phyloP scores from a whole-genome alignment of 2,888 invertebrate species.

The Drosophila dives region DNA sequence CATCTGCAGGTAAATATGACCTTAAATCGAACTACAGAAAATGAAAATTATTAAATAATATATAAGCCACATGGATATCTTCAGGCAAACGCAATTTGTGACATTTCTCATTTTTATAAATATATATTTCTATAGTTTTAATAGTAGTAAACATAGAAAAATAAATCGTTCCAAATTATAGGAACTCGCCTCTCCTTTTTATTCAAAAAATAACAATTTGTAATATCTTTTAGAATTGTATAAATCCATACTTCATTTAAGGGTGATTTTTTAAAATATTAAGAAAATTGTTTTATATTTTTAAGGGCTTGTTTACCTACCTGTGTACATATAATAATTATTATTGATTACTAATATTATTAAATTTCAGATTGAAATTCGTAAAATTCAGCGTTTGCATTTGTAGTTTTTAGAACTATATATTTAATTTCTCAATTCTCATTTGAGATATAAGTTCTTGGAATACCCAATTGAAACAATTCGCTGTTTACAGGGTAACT shows the following conservation, averaged over 20 bases:
- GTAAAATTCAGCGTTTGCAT: not conserved
- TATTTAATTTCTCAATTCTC: not conserved
- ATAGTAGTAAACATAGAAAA: not conserved
- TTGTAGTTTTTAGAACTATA: not conserved
- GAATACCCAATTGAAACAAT: not conserved
- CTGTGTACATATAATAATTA: not conserved
- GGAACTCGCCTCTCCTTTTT: not conserved
- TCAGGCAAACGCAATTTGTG: not conserved
- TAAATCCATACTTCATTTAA: not conserved
- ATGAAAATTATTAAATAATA: not conserved
- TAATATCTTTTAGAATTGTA: not conserved
- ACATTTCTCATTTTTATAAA: not conserved
- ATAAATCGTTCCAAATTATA: not conserved
- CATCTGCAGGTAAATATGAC: not conserved
- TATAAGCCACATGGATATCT: too few relatives aligned
- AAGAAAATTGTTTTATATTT: too few relatives aligned
- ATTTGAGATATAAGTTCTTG: not conserved
- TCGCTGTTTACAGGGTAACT: constrained; percentile 31
- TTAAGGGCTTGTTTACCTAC: not conserved
- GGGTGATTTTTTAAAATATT: too few relatives aligned
- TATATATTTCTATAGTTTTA: not conserved
- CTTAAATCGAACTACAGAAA: too few relatives aligned
- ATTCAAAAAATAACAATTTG: not conserved
- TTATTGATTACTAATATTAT: not conserved
- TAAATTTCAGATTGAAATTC: too few relatives aligned